These are phyloP conservation scores for Parascotia fuliginaria DNA, from an alignment of 2,888 invertebrate species.

Conservation along the genomic window DNA sequence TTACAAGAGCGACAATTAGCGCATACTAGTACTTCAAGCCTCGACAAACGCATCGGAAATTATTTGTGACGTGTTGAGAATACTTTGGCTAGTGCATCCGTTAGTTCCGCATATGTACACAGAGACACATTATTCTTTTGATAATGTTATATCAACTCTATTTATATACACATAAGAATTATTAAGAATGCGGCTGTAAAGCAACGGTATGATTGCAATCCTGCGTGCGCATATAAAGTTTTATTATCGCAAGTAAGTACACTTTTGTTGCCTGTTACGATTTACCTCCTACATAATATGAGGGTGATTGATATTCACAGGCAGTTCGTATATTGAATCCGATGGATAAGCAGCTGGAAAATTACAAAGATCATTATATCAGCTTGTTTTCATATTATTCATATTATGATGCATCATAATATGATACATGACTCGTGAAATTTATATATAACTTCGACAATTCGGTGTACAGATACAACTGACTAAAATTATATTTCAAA, in stretches of 20 bases:
- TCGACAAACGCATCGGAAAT: conserved; percentile 73
- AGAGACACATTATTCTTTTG: conserved; percentile 24
- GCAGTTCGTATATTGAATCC: neutral
- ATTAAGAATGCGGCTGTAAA: conserved; percentile 1
- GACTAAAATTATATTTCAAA: too few species aligned
- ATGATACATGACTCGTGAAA: too few species aligned
- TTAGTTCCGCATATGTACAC: conserved; percentile 68
- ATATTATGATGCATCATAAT: neutral
- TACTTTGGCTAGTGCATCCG: conserved; percentile 69
- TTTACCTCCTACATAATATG: too few species aligned
- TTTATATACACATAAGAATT: conserved; percentile 23
- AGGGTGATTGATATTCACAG: neutral
- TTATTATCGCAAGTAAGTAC: conserved; percentile 16
- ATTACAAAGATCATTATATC: neutral
- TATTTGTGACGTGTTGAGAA: conserved; percentile 68
- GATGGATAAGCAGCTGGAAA: neutral
- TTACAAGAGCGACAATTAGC: conserved; percentile 62
- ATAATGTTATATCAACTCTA: conserved; percentile 40
- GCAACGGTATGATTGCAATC: conserved; percentile 36
- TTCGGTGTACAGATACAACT: too few species aligned
- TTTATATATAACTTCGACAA: too few species aligned
- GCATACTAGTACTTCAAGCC: conserved; percentile 60
- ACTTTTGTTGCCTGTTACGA: too few species aligned
- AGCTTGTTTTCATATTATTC: neutral
- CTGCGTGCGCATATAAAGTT: conserved; percentile 39